Base-by-base conservation (phyloP, 2,113 vertebrate species). In the Felis catus region DNA sequence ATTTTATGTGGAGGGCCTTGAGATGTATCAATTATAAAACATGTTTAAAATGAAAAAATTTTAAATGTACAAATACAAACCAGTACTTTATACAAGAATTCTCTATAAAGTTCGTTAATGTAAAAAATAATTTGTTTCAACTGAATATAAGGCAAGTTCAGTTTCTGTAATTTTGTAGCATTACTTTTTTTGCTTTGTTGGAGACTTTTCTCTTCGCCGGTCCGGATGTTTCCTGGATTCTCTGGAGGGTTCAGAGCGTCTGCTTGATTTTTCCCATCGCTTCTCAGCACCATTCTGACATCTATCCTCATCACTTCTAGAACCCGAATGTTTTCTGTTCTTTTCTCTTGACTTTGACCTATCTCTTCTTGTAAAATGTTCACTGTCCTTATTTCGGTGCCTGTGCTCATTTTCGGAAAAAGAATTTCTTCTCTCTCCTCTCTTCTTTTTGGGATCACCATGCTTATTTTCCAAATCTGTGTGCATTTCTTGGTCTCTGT, bases 331-430 rank as follows among this genome's bases (percentile, higher is more conserved):
- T 61, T 98, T 98, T 55, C 70, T 98, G 6, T 66, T 96, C 87
- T 98, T 97, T 94, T 99, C 99, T 33, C 95, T 91, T 1, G 99
- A 99, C 89, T 98, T 99, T 12, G 99, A 99, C 58, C 98, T 98
- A 9, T 98, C 98, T 94, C 98, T 98, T 93, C 92, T 98, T 90
- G 96, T 97, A 23, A 92, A 97, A 92, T 98, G 97, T 48, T 98
- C 99, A 89, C 96, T 84, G 55, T 99, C 99, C 71, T 98, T 98
- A 96, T 81, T 98, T 97, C 95, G 53, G 2, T 96, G 94, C 70
- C 97, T 98, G 45, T 98, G 98, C 70, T 99, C 99, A 83, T 98
- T 98, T 36, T 99, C 99, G 15, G 99, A 98, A 81, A 98, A 97
- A 61, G 99, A 98, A 94, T 95, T 96, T 98, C 98, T 99, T 93